phyloP scores from a whole-genome alignment of 2,113 vertebrate species.

The Brienomyrus brachyistius region DNA sequence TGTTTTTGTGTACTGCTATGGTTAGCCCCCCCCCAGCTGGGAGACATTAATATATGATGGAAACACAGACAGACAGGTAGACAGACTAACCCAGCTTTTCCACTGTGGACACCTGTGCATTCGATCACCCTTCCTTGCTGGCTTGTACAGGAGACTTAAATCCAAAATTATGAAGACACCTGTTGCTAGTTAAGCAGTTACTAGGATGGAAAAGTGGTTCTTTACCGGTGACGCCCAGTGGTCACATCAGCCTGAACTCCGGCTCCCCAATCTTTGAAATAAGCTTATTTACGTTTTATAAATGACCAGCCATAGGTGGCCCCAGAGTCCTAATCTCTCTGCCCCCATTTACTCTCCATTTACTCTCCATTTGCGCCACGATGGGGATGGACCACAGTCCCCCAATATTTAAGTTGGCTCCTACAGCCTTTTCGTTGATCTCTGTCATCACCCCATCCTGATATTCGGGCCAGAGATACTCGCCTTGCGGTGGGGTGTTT shows the following conservation, averaged over 20 bases:
- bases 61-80: not conserved
- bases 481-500: not conserved
- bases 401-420: not conserved
- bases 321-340: not conserved
- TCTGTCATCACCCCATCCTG: not conserved
- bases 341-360: not conserved
- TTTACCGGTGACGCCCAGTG: not conserved
- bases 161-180: not conserved
- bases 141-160: not conserved
- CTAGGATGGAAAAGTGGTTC: not conserved
- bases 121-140: not conserved
- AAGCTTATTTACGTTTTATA: not conserved
- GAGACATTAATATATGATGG: not conserved
- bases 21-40: not conserved
- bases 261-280: not conserved
- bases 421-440: not conserved
- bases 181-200: not conserved
- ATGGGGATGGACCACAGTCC: not conserved
- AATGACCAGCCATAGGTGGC: not conserved
- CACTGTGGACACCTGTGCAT: not conserved
- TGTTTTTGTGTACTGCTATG: not conserved
- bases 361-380: not conserved
- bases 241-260: not conserved
- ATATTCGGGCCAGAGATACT: not conserved
- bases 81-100: not conserved